These are phyloP conservation scores for Mylabris sibirica DNA, from an alignment of 2,888 invertebrate species.

Conservation along the genomic window DNA sequence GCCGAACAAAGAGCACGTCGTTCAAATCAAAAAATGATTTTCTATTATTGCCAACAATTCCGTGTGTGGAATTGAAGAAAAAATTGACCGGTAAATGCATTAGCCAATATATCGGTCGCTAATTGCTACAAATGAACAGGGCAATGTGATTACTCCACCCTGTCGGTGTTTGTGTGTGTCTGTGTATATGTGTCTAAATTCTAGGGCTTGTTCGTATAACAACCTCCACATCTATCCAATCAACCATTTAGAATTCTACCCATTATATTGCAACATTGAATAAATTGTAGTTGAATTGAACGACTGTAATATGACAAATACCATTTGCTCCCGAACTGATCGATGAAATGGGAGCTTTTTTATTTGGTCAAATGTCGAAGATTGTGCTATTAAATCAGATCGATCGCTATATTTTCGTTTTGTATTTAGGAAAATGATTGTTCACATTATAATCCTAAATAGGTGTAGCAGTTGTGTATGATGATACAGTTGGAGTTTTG, in stretches of 20 bases:
- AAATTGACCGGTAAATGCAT: conserved; percentile 54
- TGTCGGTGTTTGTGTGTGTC: conserved; percentile 26
- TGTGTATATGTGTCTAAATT: not conserved
- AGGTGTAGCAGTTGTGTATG: not conserved
- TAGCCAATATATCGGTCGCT: conserved; percentile 55
- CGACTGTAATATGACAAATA: conserved; percentile 51
- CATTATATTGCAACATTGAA: conserved; percentile 17
- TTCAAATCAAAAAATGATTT: conserved; percentile 48
- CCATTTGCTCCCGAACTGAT: conserved; percentile 51
- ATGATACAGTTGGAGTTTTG: not conserved
- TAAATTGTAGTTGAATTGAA: conserved; percentile 30
- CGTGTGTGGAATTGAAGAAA: conserved; percentile 49
- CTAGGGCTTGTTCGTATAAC: conserved; percentile 41
- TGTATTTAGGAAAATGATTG: not conserved
- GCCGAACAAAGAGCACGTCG: conserved; percentile 6
- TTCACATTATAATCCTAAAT: not conserved
- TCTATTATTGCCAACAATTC: conserved; percentile 53
- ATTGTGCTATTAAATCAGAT: conserved; percentile 46
- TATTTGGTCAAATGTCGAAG: conserved; percentile 49
- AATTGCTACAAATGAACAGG: conserved; percentile 60
- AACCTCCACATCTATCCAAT: conserved; percentile 34
- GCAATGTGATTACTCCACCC: conserved; percentile 56
- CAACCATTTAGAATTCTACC: conserved; percentile 17
- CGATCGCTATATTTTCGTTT: conserved; percentile 19
- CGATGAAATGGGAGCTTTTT: conserved; percentile 45